A percentile compares a stretch with the other conserved stretches of the same genome.
These are phyloP conservation scores for Tragelaphus scriptus DNA, from an alignment of 2,113 vertebrate species.

Conservation along the genomic window DNA sequence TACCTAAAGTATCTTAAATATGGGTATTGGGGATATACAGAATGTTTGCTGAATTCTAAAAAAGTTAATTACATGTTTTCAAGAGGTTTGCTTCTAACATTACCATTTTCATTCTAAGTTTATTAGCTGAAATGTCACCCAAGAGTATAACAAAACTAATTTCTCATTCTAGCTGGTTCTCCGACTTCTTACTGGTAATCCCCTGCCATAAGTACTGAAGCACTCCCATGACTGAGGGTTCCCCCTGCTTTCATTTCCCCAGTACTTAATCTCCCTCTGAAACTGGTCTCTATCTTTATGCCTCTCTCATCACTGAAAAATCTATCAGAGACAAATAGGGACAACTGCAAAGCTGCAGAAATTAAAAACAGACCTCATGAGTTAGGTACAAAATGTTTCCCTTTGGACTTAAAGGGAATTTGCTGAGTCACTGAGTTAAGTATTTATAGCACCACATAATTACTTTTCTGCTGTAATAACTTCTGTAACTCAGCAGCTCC, in stretches of 20 bases:
- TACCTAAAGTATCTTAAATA: background rate
- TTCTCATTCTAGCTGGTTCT: slow-evolving; percentile 42
- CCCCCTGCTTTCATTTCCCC: background rate
- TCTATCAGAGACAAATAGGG: slow-evolving; percentile 21
- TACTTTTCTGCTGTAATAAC: slow-evolving; percentile 59
- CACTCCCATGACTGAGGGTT: background rate
- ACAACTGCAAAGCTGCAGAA: slow-evolving; percentile 36
- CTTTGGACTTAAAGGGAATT: slow-evolving; percentile 55
- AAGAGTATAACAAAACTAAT: slow-evolving; percentile 25
- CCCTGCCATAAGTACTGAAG: slow-evolving; percentile 18
- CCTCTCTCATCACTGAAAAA: slow-evolving; percentile 30
- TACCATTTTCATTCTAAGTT: slow-evolving; percentile 45
- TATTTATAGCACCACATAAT: slow-evolving; percentile 64
- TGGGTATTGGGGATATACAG: background rate
- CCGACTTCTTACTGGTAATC: slow-evolving; percentile 16
- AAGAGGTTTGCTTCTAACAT: slow-evolving; percentile 31
- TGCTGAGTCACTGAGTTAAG: slow-evolving; percentile 61
- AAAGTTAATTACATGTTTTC: slow-evolving; percentile 32
- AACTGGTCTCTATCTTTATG: slow-evolving; percentile 21
- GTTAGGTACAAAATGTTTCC: slow-evolving; percentile 49
- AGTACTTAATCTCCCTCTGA: slow-evolving; percentile 3
- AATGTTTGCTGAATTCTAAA: background rate
- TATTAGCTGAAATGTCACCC: slow-evolving; percentile 27
- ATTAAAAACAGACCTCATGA: slow-evolving; percentile 45
- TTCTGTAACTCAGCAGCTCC: slow-evolving; percentile 53